These are phyloP conservation scores for Pelecanus crispus DNA, from an alignment of 2,113 vertebrate species.

Conservation along the genomic window DNA sequence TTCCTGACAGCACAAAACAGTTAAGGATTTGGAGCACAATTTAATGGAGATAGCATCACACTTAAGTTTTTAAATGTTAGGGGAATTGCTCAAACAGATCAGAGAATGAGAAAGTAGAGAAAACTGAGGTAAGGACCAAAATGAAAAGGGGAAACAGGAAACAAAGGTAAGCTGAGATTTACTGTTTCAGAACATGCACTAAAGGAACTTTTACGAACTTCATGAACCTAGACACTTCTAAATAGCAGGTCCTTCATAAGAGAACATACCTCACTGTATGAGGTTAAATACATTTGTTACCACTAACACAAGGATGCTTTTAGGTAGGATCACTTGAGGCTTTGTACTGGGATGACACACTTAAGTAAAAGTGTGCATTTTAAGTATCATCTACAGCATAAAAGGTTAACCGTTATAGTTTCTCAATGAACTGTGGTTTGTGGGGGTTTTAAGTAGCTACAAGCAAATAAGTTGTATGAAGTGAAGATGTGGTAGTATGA, in stretches of 20 bases:
- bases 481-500: accelerated
- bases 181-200: neutral
- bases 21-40: neutral
- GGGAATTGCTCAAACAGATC: neutral
- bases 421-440: neutral
- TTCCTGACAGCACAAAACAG: neutral
- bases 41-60: neutral
- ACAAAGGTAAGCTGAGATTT: neutral
- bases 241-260: neutral
- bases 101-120: neutral
- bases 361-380: neutral
- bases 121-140: neutral
- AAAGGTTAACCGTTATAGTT: neutral
- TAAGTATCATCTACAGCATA: neutral
- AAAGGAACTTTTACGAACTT: neutral
- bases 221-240: neutral
- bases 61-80: neutral
- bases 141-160: neutral
- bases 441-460: neutral
- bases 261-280: neutral
- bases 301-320: neutral
- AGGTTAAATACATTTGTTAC: slow-evolving; percentile 25
- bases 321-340: neutral
- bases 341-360: neutral
- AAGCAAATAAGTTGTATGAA: neutral